phyloP scores from a whole-genome alignment of 2,113 vertebrate species.

The Pteronura brasiliensis region DNA sequence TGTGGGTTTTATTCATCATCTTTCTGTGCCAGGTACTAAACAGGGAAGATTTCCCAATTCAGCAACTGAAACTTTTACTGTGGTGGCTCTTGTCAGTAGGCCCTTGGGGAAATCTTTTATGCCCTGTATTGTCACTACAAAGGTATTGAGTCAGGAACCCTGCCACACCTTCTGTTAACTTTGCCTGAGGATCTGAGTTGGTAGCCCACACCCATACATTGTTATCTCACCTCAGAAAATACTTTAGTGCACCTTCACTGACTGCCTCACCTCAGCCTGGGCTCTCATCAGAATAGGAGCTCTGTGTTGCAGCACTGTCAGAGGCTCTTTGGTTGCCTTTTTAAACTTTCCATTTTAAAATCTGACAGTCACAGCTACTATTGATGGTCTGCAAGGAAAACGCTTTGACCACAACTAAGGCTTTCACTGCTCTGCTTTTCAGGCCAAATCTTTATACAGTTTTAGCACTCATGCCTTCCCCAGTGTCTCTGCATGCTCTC shows the following conservation, averaged over 20 bases:
- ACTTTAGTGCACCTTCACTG: background rate
- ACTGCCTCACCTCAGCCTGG: background rate
- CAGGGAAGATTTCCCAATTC: background rate
- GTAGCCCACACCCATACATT: background rate
- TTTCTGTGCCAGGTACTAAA: background rate
- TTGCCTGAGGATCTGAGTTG: background rate
- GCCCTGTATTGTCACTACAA: background rate
- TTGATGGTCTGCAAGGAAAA: background rate
- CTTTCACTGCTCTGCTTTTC: background rate
- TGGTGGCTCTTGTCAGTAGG: background rate
- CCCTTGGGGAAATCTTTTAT: background rate
- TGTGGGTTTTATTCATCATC: background rate
- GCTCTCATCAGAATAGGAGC: background rate
- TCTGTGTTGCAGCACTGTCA: background rate
- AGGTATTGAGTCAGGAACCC: background rate
- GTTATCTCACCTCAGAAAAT: background rate
- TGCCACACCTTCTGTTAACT: background rate
- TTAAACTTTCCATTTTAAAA: conserved; percentile 7
- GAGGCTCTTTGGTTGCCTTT: background rate
- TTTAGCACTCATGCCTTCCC: background rate
- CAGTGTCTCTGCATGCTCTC: background rate
- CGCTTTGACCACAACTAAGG: background rate
- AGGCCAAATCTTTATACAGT: background rate
- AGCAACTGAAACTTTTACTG: background rate
- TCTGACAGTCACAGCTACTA: background rate